These are phyloP conservation scores for Heliconius nattereri DNA, from an alignment of 1,140 invertebrate genomes.

Conservation along the genomic window DNA sequence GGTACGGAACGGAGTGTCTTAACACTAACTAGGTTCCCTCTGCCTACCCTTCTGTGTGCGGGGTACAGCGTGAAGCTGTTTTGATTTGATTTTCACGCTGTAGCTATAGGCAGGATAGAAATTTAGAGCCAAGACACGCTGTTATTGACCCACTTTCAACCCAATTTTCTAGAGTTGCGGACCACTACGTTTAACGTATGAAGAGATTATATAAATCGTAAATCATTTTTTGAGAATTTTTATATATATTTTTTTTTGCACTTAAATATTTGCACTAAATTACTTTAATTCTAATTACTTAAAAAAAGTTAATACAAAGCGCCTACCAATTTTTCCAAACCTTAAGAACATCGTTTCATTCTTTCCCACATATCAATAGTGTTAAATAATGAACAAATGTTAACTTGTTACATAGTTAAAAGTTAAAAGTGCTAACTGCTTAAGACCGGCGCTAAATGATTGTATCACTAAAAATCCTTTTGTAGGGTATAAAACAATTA, in stretches of 20 bases:
- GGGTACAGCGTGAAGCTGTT: background rate
- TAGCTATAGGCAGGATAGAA: too few species aligned
- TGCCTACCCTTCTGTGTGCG: background rate
- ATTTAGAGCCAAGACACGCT: too few species aligned
- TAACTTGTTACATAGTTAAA: conserved; percentile 23
- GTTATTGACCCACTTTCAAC: too few species aligned
- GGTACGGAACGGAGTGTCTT: background rate
- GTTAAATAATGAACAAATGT: conserved; percentile 11
- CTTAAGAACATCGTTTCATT: background rate
- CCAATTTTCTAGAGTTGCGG: too few species aligned
- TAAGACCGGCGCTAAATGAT: conserved; percentile 29
- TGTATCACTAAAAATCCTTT: conserved; percentile 10
- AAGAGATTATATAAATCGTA: too few species aligned
- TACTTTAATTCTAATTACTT: too few species aligned
- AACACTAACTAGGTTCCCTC: background rate
- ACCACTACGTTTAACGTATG: too few species aligned
- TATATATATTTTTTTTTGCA: too few species aligned
- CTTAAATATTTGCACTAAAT: too few species aligned
- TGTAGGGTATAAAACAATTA: conserved; percentile 37
- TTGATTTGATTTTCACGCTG: too few species aligned
- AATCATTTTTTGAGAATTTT: too few species aligned
- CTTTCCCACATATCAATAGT: conserved; percentile 14
- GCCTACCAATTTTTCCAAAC: background rate
- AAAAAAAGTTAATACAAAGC: background rate
- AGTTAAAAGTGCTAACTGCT: conserved; percentile 35